These are phyloP conservation scores for Gymnoscelis rufifasciata DNA, from an alignment of 2,888 invertebrate species.

Conservation along the genomic window DNA sequence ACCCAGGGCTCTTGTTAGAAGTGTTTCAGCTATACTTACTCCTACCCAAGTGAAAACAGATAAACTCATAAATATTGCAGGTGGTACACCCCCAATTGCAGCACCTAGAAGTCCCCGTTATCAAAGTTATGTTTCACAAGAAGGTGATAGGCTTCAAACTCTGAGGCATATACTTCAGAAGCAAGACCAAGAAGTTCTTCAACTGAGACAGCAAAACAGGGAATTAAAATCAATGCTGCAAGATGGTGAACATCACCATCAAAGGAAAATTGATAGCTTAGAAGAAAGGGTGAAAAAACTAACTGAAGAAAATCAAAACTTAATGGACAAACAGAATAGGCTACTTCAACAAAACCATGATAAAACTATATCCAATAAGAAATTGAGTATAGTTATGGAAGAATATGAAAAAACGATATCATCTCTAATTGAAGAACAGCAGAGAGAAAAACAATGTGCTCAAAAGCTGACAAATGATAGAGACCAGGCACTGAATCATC, in stretches of 20 bases:
- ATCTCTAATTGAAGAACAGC: constrained; percentile 84
- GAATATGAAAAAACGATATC: constrained; percentile 90
- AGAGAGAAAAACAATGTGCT: constrained; percentile 78
- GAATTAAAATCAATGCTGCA: constrained; percentile 57
- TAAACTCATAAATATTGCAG: constrained; percentile 61
- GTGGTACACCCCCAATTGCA: constrained; percentile 59
- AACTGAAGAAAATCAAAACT: constrained; percentile 51
- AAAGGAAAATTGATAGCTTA: constrained; percentile 50
- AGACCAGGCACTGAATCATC: constrained; percentile 79
- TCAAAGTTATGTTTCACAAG: constrained; percentile 41
- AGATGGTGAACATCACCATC: constrained; percentile 51
- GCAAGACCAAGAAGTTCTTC: constrained; percentile 62
- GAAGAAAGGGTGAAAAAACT: constrained; percentile 57
- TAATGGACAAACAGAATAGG: constrained; percentile 51
- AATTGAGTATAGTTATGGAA: constrained; percentile 84
- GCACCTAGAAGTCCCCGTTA: constrained; percentile 58
- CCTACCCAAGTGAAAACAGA: constrained; percentile 65
- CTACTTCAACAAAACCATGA: constrained; percentile 58
- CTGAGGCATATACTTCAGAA: constrained; percentile 59
- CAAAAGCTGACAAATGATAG: constrained; percentile 73
- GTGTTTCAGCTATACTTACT: constrained; percentile 66
- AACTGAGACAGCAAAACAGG: constrained; percentile 60
- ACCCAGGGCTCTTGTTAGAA: constrained; percentile 51
- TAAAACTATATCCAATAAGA: constrained; percentile 60
- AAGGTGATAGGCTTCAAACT: constrained; percentile 56